A percentile compares a stretch with the other conserved stretches of the same genome.
Conservation (phyloP, 2,797 vertebrate genomes). For the Eulemur rubriventer region DNA sequence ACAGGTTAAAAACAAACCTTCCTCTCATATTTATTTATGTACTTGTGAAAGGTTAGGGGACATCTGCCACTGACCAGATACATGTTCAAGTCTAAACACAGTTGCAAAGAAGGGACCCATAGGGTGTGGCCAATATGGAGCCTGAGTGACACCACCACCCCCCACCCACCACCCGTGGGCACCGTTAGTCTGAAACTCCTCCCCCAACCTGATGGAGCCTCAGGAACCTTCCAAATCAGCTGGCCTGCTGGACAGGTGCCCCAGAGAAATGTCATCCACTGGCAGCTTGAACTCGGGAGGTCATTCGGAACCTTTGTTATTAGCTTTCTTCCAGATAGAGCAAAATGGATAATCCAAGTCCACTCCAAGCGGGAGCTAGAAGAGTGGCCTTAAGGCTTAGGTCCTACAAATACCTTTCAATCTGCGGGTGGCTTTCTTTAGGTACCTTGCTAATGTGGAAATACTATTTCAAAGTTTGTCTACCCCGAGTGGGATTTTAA, state of each 20-base stretch:
- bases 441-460: neutral
- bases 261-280: neutral
- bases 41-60: neutral
- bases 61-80: neutral
- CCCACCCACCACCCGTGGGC: neutral
- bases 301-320: accelerated
- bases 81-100: neutral
- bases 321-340: neutral
- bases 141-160: neutral
- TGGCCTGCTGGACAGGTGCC: neutral
- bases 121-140: accelerated
- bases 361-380: neutral
- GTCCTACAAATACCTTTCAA: neutral
- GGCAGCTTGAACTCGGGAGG: neutral
- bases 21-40: neutral
- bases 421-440: neutral
- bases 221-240: neutral
- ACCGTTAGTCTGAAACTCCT: accelerated
- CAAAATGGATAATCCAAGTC: neutral
- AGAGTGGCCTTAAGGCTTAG: neutral
- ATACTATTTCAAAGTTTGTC: neutral
- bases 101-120: neutral
- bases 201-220: neutral
- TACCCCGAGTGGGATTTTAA: neutral
- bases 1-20: neutral